Evolutionary conservation across 1,140 invertebrate species (phyloP).

Genomic region (Thalassaphorura encarpata): DNA sequence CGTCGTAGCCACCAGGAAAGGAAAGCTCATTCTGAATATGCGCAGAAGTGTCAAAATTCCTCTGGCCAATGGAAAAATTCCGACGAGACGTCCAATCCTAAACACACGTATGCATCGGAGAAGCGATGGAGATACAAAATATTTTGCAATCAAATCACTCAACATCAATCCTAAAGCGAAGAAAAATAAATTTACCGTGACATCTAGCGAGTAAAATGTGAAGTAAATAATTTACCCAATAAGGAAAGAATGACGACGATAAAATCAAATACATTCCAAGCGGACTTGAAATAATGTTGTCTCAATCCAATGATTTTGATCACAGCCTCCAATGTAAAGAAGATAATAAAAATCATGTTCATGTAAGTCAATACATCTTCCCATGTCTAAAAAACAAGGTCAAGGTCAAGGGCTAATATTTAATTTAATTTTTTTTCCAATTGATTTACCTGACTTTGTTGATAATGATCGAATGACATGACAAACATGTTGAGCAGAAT

Average conservation of each 20-base stretch:
- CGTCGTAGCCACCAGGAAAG: slow-evolving; percentile 96
- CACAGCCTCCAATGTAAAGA: slow-evolving; percentile 87
- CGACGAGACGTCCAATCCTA: slow-evolving; percentile 91
- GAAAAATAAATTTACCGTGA: background rate
- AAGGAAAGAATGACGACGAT: slow-evolving; percentile 80
- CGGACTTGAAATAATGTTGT: slow-evolving; percentile 88
- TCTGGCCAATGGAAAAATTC: slow-evolving; percentile 93
- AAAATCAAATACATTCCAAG: slow-evolving; percentile 95
- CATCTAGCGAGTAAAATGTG: background rate
- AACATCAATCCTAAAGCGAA: slow-evolving; percentile 69
- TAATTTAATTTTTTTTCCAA: background rate
- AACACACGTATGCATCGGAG: slow-evolving; percentile 94
- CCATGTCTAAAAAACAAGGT: slow-evolving; percentile 45
- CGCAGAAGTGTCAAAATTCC: slow-evolving; percentile 94
- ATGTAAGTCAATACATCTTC: slow-evolving; percentile 74
- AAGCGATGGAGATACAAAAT: slow-evolving; percentile 94
- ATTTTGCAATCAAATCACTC: slow-evolving; percentile 92
- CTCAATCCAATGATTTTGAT: slow-evolving; percentile 88
- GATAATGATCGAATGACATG: slow-evolving; percentile 95
- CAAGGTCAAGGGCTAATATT: background rate
- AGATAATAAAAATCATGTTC: slow-evolving; percentile 91
- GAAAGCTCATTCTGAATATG: slow-evolving; percentile 93
- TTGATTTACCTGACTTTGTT: slow-evolving; percentile 55
- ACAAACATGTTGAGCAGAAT: slow-evolving; percentile 98
- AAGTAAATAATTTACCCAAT: slow-evolving; percentile 75